A percentile compares a stretch with the other conserved stretches of the same genome.
These are phyloP conservation scores for Drosophila busckii DNA, from an alignment of 1,140 invertebrate genomes.

Conservation along the genomic window DNA sequence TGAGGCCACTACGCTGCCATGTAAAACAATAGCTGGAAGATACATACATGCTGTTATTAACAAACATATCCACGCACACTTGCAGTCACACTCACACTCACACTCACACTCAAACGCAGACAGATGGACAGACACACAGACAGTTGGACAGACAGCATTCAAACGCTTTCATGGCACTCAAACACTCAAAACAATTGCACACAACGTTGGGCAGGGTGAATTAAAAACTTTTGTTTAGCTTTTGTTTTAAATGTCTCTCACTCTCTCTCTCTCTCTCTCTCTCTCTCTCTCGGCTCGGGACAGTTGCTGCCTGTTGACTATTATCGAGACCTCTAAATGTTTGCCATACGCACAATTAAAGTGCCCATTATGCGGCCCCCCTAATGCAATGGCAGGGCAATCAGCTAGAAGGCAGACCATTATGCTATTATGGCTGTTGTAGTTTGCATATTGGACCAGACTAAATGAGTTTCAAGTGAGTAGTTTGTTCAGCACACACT, in stretches of 20 bases:
- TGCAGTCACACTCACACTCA: conserved; percentile 5
- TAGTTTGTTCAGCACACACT: too few species aligned
- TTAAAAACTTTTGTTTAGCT: conserved; percentile 25
- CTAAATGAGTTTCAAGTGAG: conserved; percentile 18
- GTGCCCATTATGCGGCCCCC: conserved; percentile 19
- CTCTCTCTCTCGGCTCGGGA: not conserved
- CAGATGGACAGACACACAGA: too few species aligned
- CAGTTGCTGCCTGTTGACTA: conserved; percentile 29
- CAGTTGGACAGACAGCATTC: too few species aligned
- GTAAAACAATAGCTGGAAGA: conserved; percentile 54
- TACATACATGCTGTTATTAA: conserved; percentile 55
- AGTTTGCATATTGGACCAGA: too few species aligned
- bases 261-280: not conserved
- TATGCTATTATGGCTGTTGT: too few species aligned
- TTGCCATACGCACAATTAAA: conserved; percentile 24
- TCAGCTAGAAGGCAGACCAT: conserved; percentile 6
- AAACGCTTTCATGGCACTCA: conserved; percentile 31
- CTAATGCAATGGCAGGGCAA: conserved; percentile 22
- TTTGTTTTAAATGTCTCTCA: conserved; percentile 14
- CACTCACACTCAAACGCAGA: not conserved
- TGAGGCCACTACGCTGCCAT: conserved; percentile 25
- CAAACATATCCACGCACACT: conserved; percentile 13
- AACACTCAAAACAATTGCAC: conserved; percentile 51
- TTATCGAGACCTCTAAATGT: conserved; percentile 20
- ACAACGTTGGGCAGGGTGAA: conserved; percentile 35